These are phyloP conservation scores for Pluvialis apricaria DNA, from an alignment of 2,113 vertebrate species.

Conservation along the genomic window DNA sequence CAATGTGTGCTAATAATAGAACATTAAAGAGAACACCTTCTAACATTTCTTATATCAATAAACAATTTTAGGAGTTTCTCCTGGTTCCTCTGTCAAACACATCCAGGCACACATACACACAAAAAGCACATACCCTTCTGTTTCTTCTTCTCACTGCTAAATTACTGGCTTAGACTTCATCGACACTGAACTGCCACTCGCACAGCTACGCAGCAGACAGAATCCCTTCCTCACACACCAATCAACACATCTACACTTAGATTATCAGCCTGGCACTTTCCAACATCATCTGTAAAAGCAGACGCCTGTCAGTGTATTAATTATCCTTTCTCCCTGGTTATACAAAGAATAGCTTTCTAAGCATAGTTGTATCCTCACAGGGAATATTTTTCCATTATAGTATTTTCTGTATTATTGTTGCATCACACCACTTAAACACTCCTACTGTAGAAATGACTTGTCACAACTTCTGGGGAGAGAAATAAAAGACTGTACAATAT, in stretches of 20 bases:
- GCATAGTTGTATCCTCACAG: not conserved
- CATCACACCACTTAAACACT: not conserved
- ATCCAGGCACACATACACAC: not conserved
- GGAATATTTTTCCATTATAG: not conserved
- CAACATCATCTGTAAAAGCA: not conserved
- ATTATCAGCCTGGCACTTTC: not conserved
- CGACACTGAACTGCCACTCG: not conserved
- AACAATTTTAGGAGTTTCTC: not conserved
- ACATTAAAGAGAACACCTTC: not conserved
- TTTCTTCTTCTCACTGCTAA: not conserved
- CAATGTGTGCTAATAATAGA: not conserved
- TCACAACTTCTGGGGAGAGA: not conserved
- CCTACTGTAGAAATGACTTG: not conserved
- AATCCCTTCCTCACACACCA: not conserved
- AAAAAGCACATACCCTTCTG: not conserved
- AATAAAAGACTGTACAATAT: not conserved
- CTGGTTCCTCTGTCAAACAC: not conserved
- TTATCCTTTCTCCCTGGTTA: not conserved
- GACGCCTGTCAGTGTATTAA: not conserved
- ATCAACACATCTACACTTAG: not conserved
- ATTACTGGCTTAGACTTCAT: not conserved
- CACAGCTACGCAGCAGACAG: not conserved
- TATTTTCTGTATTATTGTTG: not conserved
- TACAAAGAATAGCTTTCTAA: not conserved
- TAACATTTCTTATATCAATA: not conserved